Percentiles rank a stretch among this genome's conserved stretches.
Conservation (phyloP, 1,140 invertebrate species). For the Mya arenaria region DNA sequence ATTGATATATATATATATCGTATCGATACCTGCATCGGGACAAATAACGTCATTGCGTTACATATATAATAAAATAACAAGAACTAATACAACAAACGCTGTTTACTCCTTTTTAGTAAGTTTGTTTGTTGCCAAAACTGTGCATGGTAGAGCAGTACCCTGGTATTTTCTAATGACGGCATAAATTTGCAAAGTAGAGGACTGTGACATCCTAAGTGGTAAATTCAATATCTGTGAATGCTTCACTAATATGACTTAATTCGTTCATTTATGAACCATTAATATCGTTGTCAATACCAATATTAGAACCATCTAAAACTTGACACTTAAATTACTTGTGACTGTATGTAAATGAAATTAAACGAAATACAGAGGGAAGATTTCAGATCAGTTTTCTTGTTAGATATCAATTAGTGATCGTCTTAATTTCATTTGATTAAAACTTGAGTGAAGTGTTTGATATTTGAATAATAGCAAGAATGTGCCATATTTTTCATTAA, state of each 20-base stretch:
- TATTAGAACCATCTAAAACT: constrained; percentile 12
- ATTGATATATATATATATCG: no score
- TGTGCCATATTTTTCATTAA: background rate
- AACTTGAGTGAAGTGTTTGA: background rate
- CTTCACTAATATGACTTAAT: constrained; percentile 31
- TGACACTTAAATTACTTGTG: constrained; percentile 51
- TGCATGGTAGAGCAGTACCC: no score
- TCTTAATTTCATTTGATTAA: constrained; percentile 18
- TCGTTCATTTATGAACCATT: constrained; percentile 44
- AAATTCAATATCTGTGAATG: constrained; percentile 20
- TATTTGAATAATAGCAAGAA: background rate
- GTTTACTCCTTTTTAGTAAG: no score
- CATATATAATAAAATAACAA: no score
- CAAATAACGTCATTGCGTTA: no score
- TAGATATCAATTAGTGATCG: constrained; percentile 52
- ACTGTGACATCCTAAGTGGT: constrained; percentile 49
- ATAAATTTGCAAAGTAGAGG: constrained; percentile 27
- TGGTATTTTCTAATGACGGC: constrained; percentile 9
- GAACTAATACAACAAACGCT: no score
- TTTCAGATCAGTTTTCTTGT: constrained; percentile 52
- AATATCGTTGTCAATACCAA: constrained; percentile 42
- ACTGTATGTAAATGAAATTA: constrained; percentile 50
- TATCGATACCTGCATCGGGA: no score
- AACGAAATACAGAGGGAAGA: constrained; percentile 18
- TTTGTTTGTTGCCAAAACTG: no score